These are phyloP conservation scores for Myopa tessellatipennis DNA, from an alignment of 2,888 invertebrate genomes.

Conservation along the genomic window DNA sequence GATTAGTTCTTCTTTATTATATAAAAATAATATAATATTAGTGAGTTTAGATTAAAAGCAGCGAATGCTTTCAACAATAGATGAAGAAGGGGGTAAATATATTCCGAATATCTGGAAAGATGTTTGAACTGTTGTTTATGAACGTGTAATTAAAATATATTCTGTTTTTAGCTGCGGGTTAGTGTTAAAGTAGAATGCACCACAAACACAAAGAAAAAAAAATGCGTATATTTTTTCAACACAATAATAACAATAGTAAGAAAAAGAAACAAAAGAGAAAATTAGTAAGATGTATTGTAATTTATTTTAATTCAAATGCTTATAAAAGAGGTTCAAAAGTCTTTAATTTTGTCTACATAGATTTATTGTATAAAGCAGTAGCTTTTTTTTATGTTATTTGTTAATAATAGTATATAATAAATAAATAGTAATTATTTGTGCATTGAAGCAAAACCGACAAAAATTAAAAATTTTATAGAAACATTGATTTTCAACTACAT, in stretches of 20 bases:
- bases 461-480: no score
- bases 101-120: neutral
- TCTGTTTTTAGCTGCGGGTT: slow-evolving; percentile 18
- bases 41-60: slow-evolving; percentile 1
- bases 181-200: slow-evolving; percentile 21
- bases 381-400: slow-evolving; percentile 26
- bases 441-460: no score
- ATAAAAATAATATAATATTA: neutral
- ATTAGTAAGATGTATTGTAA: slow-evolving; percentile 5
- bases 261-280: slow-evolving; percentile 6
- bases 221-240: slow-evolving; percentile 14
- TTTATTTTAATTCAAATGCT: neutral
- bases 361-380: slow-evolving; percentile 13
- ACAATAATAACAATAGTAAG: neutral
- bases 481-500: no score
- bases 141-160: slow-evolving; percentile 16
- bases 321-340: neutral
- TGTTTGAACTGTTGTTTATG: neutral
- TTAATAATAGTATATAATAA: neutral
- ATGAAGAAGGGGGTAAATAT: slow-evolving; percentile 15
- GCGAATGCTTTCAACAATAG: slow-evolving; percentile 4
- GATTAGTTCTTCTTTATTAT: neutral
- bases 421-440: no score
- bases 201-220: slow-evolving; percentile 17
- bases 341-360: slow-evolving; percentile 16